Conservation (phyloP, 2,113 vertebrate genomes). For the Phyllostomus discolor region DNA sequence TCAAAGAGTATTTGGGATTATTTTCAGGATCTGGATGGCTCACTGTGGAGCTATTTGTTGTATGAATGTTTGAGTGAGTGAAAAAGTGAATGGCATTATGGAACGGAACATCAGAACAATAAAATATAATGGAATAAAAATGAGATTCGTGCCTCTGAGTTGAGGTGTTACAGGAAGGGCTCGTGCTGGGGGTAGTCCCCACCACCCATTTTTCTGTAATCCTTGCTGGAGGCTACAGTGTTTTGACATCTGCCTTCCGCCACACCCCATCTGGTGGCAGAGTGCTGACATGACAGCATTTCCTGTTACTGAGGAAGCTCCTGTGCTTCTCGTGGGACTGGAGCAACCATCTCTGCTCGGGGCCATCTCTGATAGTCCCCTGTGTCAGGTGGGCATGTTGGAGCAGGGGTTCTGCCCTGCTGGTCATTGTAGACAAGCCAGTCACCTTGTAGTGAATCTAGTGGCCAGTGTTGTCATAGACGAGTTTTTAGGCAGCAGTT, state of each 20-base stretch:
- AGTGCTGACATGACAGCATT: not conserved
- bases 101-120: not conserved
- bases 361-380: not conserved
- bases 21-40: slow-evolving; percentile 34
- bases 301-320: not conserved
- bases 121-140: not conserved
- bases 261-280: not conserved
- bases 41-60: not conserved
- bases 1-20: slow-evolving; percentile 31
- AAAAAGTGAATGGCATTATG: not conserved
- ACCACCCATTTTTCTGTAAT: fast-evolving
- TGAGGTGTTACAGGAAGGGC: not conserved
- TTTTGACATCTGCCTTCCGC: not conserved
- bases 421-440: not conserved
- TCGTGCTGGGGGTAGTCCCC: not conserved
- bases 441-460: no score
- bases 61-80: slow-evolving; percentile 22
- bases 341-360: not conserved
- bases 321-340: not conserved
- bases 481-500: not conserved
- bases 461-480: not conserved
- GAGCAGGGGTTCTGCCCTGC: not conserved
- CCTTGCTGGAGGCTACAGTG: not conserved
- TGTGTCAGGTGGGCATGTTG: not conserved
- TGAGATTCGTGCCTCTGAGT: not conserved